Evolutionary conservation across 2,888 invertebrate species (phyloP).

Genomic region (Pseudococcus jackbeardsleyi): DNA sequence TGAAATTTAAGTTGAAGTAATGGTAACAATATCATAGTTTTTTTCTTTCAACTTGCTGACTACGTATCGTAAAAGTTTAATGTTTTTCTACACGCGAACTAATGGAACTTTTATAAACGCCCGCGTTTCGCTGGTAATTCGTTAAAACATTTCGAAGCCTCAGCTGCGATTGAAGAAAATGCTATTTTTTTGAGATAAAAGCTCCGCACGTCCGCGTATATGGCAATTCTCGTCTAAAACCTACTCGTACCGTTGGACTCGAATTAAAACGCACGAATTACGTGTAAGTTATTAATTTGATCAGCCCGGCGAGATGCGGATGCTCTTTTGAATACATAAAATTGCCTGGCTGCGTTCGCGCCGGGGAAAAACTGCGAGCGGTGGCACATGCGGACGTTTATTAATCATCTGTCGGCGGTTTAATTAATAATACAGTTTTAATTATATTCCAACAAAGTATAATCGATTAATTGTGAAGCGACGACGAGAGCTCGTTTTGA

Average conservation of each 20-base stretch:
- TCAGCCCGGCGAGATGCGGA: background rate
- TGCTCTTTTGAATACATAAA: conserved; percentile 40
- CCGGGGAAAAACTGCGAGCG: background rate
- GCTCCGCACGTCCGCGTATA: background rate
- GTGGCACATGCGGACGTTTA: conserved; percentile 33
- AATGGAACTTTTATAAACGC: conserved; percentile 47
- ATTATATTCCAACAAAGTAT: conserved; percentile 46
- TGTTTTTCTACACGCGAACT: conserved; percentile 37
- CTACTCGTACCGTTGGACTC: background rate
- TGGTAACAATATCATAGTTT: conserved; percentile 45
- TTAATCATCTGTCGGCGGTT: conserved; percentile 49
- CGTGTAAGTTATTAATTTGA: conserved; percentile 35
- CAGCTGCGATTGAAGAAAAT: conserved; percentile 55
- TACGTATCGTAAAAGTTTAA: conserved; percentile 57
- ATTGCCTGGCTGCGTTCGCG: background rate
- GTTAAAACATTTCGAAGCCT: conserved; percentile 48
- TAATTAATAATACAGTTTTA: conserved; percentile 56
- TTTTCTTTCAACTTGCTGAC: conserved; percentile 47
- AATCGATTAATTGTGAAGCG: conserved; percentile 57
- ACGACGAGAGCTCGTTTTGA: conserved; percentile 58
- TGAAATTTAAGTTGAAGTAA: conserved; percentile 52
- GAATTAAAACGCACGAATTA: background rate
- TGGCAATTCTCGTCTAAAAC: background rate
- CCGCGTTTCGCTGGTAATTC: conserved; percentile 35
- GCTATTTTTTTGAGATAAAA: conserved; percentile 45